Evolutionary conservation across 2,797 vertebrate species (phyloP), one percentile per base, ranked within the genome.

Genomic region (Philypnodon macrostomus): DNA sequence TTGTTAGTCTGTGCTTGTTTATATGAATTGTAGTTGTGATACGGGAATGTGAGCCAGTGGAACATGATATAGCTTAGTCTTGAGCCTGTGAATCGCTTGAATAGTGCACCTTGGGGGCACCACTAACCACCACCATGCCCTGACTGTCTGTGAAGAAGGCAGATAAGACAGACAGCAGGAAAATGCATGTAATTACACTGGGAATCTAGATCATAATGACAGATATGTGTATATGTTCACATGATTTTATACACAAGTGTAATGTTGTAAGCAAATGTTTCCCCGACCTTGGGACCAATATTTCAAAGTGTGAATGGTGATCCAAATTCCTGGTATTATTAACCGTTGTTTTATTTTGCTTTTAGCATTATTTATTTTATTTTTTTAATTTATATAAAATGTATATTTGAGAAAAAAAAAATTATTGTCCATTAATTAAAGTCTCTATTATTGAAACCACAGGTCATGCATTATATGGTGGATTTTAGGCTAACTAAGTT

Each of bases 61-160:
- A 53, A 33, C 2, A 37, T 61, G 50, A 76, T 75, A 73, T 68
- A 59, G 52, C 39, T 35, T 49, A 70, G 57, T 53, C 62, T 66
- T 24, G 45, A 48, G 68, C 50, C 57, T 46, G n/a, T 19, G 32
- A 52, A 48, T 67, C 47, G 51, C 50, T 46, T 50, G 54, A 70
- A 49, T 38, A 46, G 57, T 50, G 55, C 19, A 47, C 52, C 71
- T 49, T 9, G 24, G 59, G 61, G 66, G 46, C 34, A 39, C 2
- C 3, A 30, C 36, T 45, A 71, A 73, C 71, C 67, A 48, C 70
- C 72, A n/a, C 57, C 63, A 37, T 47, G 58, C 41, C 24, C 15
- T 24, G 48, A 49, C 54, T 5, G 67, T 63, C 39, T 55, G 4
- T 7, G 40, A 63, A 52, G 54, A 63, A 55, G 41, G 46, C 8